phyloP scores from a whole-genome alignment of 2,888 invertebrate genomes.

The Acleris literana region DNA sequence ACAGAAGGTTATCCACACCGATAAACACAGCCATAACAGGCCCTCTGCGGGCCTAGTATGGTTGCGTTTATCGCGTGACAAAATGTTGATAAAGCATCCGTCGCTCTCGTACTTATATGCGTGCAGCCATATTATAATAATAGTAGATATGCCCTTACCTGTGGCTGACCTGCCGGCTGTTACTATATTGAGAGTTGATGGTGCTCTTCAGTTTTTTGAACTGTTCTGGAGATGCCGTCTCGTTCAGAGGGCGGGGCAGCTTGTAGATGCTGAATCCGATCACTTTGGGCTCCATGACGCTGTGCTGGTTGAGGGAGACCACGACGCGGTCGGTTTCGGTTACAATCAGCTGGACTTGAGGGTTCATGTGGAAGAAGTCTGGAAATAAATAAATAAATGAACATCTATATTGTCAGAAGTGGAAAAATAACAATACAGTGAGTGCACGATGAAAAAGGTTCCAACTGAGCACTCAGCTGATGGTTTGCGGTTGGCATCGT shows the following conservation, averaged over 20 bases:
- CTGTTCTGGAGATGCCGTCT: conserved; percentile 90
- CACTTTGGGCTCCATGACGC: conserved; percentile 95
- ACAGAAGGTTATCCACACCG: too few species aligned
- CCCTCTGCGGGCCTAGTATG: too few species aligned
- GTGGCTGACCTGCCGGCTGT: conserved; percentile 92
- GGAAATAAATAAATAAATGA: background rate
- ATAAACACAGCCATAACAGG: too few species aligned
- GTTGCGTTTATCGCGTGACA: too few species aligned
- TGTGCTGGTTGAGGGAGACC: conserved; percentile 94
- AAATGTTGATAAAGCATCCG: too few species aligned
- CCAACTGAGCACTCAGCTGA: too few species aligned
- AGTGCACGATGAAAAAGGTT: too few species aligned
- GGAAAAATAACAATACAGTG: too few species aligned
- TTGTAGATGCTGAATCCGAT: conserved; percentile 95
- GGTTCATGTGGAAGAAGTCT: conserved; percentile 97
- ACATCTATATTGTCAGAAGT: background rate
- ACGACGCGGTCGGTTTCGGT: conserved; percentile 87
- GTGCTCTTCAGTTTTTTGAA: conserved; percentile 94
- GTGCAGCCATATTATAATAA: too few species aligned
- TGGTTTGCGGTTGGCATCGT: too few species aligned
- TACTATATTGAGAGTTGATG: conserved; percentile 95
- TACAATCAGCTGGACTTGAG: conserved; percentile 91
- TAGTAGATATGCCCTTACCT: conserved; percentile 50
- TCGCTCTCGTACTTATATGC: too few species aligned
- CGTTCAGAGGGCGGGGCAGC: conserved; percentile 86